Conservation (phyloP, 2,888 invertebrate genomes). For the Acleris sparsana region DNA sequence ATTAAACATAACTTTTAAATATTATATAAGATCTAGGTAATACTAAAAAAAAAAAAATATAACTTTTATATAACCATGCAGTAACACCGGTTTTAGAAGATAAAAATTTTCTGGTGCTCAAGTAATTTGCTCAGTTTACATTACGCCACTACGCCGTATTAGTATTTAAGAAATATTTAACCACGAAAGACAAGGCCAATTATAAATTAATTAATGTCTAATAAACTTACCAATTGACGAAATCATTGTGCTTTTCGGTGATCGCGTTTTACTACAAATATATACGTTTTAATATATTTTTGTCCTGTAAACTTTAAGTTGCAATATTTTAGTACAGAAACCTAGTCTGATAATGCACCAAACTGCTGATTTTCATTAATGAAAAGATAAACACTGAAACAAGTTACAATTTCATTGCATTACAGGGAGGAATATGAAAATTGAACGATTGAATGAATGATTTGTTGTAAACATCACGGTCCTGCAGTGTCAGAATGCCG, state of each 20-base stretch:
- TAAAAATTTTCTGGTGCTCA: too few species aligned
- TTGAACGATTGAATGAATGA: slow-evolving; percentile 7
- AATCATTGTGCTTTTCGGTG: slow-evolving; percentile 41
- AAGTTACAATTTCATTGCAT: slow-evolving; percentile 1
- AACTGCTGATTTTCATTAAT: slow-evolving; percentile 14
- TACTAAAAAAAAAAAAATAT: too few species aligned
- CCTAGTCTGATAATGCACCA: background rate
- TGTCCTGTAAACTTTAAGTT: background rate
- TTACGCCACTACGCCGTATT: too few species aligned
- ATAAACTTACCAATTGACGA: slow-evolving; percentile 49
- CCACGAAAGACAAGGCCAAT: background rate
- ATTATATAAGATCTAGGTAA: too few species aligned
- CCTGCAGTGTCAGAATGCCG: slow-evolving; percentile 11
- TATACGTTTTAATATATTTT: background rate
- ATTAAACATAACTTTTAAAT: too few species aligned
- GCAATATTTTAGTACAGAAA: background rate
- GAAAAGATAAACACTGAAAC: background rate
- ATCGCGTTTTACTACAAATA: background rate
- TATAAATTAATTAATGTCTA: background rate
- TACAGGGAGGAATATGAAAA: background rate
- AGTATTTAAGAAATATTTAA: too few species aligned
- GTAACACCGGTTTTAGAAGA: too few species aligned
- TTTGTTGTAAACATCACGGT: background rate
- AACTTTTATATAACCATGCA: too few species aligned
- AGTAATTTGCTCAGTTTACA: too few species aligned